Base-by-base conservation (phyloP, 2,888 invertebrate genomes). In the Protophormia terraenovae region DNA sequence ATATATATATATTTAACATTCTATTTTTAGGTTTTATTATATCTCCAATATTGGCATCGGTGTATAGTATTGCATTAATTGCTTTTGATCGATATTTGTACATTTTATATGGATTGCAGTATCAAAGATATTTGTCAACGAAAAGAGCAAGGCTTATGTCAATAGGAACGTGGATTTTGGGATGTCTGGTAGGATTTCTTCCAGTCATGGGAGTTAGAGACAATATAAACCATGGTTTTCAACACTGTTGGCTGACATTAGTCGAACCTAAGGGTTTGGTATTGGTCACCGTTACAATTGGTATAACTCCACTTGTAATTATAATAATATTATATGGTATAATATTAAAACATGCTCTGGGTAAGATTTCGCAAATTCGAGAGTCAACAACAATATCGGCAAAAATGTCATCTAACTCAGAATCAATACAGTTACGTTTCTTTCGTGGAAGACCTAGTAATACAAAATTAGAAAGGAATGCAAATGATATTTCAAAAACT, bases 81-180 rank as follows among this genome's bases (percentile, higher is more conserved):
- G 95, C 94, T 2, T 91, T 95, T 0, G 95, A 95, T 88, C 93
- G 95, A 35, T 95, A 94, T 88, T 93, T 95, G 58, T 95, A 94
- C 89, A 95, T 95, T 60, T 90, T 95, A 0, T 94, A 95, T 87
- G 95, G 95, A 0, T 90, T 95, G 16, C 94, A 95, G 89, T 95
- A 95, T 88, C 94, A 94, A 89, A 92, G 93, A 77, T 95, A 94
- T 94, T 93, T 95, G 67, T 94, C 93, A 87, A 94, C 94, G 0
- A 93, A 93, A 1, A 93, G 94, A 87, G 94, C 95, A 2, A 92
- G 95, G 72, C 90, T 94, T 6, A 93, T 94, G 82, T 94, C 95
- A 38, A 83, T 93, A 1, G 89, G 93, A 35, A 93, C 94, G 22
- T 95, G 95, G 95, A 87, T 94, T 50, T 90, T 95, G 24, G 95